A percentile compares a stretch with the other conserved stretches of the same genome.
Conservation (phyloP, 35 echinoderm and acorn worm genomes). For the Ophiothrix spiculata region DNA sequence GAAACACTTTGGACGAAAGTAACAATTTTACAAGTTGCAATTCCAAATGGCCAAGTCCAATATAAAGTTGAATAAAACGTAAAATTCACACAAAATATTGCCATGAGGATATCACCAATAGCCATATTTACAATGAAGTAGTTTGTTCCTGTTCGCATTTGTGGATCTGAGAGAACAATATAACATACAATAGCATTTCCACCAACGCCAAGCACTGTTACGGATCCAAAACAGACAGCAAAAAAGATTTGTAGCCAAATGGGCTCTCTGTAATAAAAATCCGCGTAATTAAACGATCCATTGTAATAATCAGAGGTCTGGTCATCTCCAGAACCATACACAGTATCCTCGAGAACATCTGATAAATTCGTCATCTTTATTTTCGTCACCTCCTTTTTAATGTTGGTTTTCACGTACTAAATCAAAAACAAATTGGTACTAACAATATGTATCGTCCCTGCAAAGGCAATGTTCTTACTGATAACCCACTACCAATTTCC, state of each 20-base stretch:
- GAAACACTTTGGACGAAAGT: constrained; percentile 79
- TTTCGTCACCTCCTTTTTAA: not conserved
- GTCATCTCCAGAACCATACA: not conserved
- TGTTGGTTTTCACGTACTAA: not conserved
- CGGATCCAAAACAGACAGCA: constrained; percentile 50
- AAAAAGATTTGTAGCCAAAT: constrained; percentile 73
- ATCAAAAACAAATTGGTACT: not conserved
- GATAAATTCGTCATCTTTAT: not conserved
- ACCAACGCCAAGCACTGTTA: constrained; percentile 64
- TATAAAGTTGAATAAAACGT: constrained; percentile 81
- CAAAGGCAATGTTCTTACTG: not conserved
- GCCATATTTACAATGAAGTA: constrained; percentile 98
- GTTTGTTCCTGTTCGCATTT: constrained; percentile 98
- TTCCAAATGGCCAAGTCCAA: constrained; percentile 59
- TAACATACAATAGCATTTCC: constrained; percentile 91
- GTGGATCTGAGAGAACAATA: constrained; percentile 86
- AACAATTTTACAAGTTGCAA: constrained; percentile 76
- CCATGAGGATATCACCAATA: constrained; percentile 79
- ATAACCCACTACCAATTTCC: not conserved
- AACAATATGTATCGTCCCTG: not conserved
- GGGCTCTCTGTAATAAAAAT: constrained; percentile 48
- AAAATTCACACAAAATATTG: constrained; percentile 87
- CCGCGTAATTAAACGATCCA: not conserved
- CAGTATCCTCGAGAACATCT: not conserved
- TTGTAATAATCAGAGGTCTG: not conserved